Evolutionary conservation across 2,888 invertebrate genomes (phyloP).

Genomic region (Heliconius aoede): DNA sequence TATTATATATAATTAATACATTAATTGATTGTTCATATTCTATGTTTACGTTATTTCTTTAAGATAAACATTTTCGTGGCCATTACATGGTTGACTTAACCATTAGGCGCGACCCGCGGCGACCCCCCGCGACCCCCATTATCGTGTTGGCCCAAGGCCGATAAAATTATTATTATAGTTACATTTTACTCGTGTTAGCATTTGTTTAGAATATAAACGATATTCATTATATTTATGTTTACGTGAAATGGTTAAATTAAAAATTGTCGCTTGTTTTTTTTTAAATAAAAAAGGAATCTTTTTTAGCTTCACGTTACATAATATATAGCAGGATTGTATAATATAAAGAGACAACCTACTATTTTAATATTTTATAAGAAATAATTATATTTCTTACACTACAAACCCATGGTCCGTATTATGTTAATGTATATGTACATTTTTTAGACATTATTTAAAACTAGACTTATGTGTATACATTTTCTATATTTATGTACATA

Average conservation of each 20-base stretch:
- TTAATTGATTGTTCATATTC: constrained; percentile 6
- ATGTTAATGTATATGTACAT: no score
- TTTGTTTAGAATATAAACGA: neutral
- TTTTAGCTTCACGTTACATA: no score
- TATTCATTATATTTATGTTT: neutral
- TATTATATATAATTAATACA: neutral
- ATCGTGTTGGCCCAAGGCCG: constrained; percentile 30
- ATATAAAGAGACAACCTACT: no score
- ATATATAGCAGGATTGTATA: no score
- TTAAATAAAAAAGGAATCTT: no score
- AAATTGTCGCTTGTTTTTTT: neutral
- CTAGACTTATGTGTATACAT: no score
- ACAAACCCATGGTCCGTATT: no score
- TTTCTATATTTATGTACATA: no score
- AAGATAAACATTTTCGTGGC: constrained; percentile 4
- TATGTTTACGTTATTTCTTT: constrained; percentile 9
- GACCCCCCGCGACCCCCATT: constrained; percentile 22
- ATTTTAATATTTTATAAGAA: no score
- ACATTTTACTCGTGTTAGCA: constrained; percentile 36
- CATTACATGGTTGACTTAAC: constrained; percentile 39
- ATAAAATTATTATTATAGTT: constrained; percentile 26
- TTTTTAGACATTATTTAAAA: no score
- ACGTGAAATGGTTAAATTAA: neutral
- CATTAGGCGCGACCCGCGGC: constrained; percentile 31
- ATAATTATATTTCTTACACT: no score